Evolutionary conservation across 2,113 vertebrate species (phyloP), one percentile per base, ranked within the genome.

Genomic region (Trogon melanurus): DNA sequence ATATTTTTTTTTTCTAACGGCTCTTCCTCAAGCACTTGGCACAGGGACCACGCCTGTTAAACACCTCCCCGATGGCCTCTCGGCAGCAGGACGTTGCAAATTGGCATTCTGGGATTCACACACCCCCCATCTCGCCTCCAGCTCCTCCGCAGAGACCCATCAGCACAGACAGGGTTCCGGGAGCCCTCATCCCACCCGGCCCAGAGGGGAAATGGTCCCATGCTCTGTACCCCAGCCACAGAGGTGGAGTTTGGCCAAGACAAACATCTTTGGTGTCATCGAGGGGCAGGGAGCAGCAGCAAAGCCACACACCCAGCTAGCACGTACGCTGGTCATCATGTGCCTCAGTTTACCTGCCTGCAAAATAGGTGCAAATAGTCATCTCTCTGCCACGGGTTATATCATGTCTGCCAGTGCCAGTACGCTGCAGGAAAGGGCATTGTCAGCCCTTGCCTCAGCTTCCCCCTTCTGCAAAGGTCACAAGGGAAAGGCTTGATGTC

Each of bases 251-350:
- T 51, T 0, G 3, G 36, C 14, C 26, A 13, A 41, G 13, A 11
- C 17, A 44, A 61, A 6, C 0, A 2, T 9, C 47, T 32, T 8
- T 0, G 4, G 50, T 9, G 51, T 0, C 29, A 30, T 4, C 0
- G 1, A 44, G 57, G 56, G 44, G 27, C 36, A 25, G 26, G 50
- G 67, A 67, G 32, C 10, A 57, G 22, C 3, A 6, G 45, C n/a
- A 11, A 0, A 1, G 41, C 29, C 61, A 6, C 23, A 10, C 4
- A 6, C 10, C 7, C 0, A 0, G 21, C 27, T 85, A 58, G 15
- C 38, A 75, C 1, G 0, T 19, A 20, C 1, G 1, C 8, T 7
- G 13, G 18, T 19, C 56, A 3, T 5, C 0, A 0, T 0, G 0
- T 56, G 76, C 61, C 89, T 90, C 79, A 60, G 73, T 85, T 92